Percentiles rank a stretch among this genome's conserved stretches.
These are phyloP conservation scores for Tragelaphus scriptus DNA, from an alignment of 2,113 vertebrate genomes.

Conservation along the genomic window DNA sequence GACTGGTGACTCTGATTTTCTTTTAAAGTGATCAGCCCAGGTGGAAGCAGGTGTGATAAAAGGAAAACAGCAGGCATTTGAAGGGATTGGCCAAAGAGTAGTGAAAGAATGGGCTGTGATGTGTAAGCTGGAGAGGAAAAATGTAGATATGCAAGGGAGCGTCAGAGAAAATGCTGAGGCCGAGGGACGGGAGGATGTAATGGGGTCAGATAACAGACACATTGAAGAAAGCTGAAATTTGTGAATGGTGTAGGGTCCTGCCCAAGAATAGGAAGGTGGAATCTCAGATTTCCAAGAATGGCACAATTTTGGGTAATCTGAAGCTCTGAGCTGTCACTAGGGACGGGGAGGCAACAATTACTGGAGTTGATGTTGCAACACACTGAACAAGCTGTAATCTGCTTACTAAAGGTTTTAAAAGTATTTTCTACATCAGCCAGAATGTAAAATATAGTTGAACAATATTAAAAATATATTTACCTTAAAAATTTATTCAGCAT, in stretches of 20 bases:
- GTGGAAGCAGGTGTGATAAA: constrained; percentile 12
- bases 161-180: neutral
- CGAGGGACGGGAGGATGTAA: neutral
- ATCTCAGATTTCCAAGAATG: neutral
- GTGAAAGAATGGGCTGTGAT: neutral
- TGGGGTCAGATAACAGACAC: neutral
- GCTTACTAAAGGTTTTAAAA: neutral
- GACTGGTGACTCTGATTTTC: neutral
- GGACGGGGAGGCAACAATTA: neutral
- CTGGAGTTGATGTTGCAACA: neutral
- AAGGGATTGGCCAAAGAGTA: neutral
- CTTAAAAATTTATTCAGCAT: neutral
- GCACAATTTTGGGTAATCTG: neutral
- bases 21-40: neutral
- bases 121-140: neutral
- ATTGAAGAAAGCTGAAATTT: neutral
- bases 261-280: neutral
- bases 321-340: neutral
- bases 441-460: neutral
- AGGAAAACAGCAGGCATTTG: neutral
- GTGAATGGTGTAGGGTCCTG: no score
- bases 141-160: neutral
- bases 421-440: neutral
- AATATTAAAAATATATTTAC: neutral
- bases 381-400: neutral